phyloP scores from a whole-genome alignment of 1,140 invertebrate genomes.

The Lepidurus arcticus region DNA sequence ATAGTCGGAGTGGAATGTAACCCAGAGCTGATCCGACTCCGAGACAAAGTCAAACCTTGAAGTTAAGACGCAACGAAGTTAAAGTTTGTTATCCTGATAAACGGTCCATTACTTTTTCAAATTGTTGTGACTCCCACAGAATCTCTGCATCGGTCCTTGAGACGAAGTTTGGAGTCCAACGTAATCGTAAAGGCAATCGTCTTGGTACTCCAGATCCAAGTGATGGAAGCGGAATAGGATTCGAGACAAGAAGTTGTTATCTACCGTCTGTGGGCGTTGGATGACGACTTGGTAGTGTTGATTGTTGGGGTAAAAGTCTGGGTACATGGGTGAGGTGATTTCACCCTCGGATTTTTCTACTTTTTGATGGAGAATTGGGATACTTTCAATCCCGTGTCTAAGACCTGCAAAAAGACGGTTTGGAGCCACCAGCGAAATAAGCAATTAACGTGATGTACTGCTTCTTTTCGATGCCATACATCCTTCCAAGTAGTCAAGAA shows the following conservation, averaged over 20 bases:
- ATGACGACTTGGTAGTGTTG: conserved; percentile 59
- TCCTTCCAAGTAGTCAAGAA: not conserved
- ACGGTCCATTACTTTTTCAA: conserved; percentile 40
- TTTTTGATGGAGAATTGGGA: conserved; percentile 47
- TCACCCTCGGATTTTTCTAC: conserved; percentile 51
- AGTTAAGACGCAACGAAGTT: conserved; percentile 10
- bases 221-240: conserved; percentile 59
- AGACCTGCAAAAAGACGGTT: conserved; percentile 29
- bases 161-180: conserved; percentile 49
- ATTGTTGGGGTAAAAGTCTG: conserved; percentile 60
- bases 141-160: conserved; percentile 36
- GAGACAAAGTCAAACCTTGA: conserved; percentile 57
- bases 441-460: conserved; percentile 25
- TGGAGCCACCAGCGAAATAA: not conserved
- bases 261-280: conserved; percentile 46
- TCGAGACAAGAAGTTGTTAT: conserved; percentile 47
- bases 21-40: conserved; percentile 50
- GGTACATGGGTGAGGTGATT: conserved; percentile 58
- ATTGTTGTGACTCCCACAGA: conserved; percentile 39
- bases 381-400: conserved; percentile 38
- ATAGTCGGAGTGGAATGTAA: conserved; percentile 65
- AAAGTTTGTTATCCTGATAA: conserved; percentile 30
- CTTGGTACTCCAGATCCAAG: conserved; percentile 64
- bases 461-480: not conserved
- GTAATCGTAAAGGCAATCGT: conserved; percentile 70